Percentiles rank a stretch among this genome's conserved stretches.
phyloP scores from a whole-genome alignment of 2,888 invertebrate species.

The Rhagophthalmus giganteus region DNA sequence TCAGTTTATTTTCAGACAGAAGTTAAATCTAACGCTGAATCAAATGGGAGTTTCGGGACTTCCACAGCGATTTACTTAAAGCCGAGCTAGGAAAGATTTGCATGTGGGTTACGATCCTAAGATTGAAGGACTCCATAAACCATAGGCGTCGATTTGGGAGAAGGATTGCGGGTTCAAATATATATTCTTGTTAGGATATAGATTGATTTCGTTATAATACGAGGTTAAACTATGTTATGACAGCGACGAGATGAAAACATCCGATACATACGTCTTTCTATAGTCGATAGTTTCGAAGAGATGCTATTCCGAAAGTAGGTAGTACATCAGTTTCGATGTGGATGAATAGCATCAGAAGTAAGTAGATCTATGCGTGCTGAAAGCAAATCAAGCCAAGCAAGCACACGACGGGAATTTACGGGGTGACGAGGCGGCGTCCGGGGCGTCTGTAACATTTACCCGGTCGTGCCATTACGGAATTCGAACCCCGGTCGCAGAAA shows the following conservation, averaged over 20 bases:
- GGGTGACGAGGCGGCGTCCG: constrained; percentile 32
- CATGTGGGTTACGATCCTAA: constrained; percentile 7
- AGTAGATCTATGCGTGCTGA: constrained; percentile 36
- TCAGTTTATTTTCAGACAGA: constrained; percentile 8
- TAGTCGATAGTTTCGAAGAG: not conserved
- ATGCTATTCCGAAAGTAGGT: not conserved
- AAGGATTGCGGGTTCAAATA: too few relatives aligned
- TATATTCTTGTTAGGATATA: too few relatives aligned
- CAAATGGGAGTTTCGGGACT: constrained; percentile 9
- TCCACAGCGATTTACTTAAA: constrained; percentile 12
- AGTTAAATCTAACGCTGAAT: constrained; percentile 13
- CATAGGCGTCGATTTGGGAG: too few relatives aligned
- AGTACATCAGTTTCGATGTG: constrained; percentile 13
- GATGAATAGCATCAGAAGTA: constrained; percentile 23
- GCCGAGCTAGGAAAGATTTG: constrained; percentile 2
- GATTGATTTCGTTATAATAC: too few relatives aligned
- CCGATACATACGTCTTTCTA: too few relatives aligned
- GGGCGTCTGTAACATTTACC: constrained; percentile 32
- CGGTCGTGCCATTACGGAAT: constrained; percentile 42
- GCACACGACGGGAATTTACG: constrained; percentile 35
- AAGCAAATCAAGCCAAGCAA: constrained; percentile 40
- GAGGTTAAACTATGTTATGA: too few relatives aligned
- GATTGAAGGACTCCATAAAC: not conserved
- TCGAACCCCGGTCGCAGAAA: constrained; percentile 39
- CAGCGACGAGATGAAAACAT: too few relatives aligned